Conservation (phyloP, 2,888 invertebrate genomes). For the Tachina grossa region DNA sequence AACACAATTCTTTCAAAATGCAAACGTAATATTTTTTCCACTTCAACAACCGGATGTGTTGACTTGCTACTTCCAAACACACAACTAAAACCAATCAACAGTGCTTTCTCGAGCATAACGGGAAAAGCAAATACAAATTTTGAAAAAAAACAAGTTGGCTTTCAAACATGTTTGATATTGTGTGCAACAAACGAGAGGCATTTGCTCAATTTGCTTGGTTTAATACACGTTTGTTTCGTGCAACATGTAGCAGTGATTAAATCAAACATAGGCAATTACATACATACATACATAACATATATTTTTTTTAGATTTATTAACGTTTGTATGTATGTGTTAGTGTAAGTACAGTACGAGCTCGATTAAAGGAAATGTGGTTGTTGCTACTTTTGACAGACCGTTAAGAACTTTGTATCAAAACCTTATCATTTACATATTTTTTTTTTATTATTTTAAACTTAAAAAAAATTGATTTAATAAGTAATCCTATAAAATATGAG, state of each 20-base stretch:
- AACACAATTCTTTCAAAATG: conserved; percentile 19
- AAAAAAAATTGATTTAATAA: no score
- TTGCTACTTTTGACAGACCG: no score
- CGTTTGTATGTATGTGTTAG: neutral
- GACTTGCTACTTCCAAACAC: conserved; percentile 48
- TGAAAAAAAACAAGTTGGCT: conserved; percentile 26
- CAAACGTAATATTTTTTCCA: conserved; percentile 38
- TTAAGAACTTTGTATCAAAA: no score
- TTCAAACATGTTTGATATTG: conserved; percentile 64
- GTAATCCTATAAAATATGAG: no score
- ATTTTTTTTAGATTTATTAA: conserved; percentile 10
- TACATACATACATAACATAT: neutral
- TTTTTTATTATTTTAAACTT: no score
- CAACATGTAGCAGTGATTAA: conserved; percentile 53
- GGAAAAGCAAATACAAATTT: conserved; percentile 26
- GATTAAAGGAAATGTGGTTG: no score
- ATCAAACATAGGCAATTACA: neutral
- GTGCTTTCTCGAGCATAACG: neutral
- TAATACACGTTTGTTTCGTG: conserved; percentile 43
- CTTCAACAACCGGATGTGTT: conserved; percentile 69
- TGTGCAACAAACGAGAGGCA: neutral
- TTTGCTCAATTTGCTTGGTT: neutral
- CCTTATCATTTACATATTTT: no score
- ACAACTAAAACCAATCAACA: conserved; percentile 54
- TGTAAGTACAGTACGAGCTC: no score